Evolutionary conservation across 2,797 vertebrate genomes (phyloP).

Genomic region (Catamblyrhynchus diadema): DNA sequence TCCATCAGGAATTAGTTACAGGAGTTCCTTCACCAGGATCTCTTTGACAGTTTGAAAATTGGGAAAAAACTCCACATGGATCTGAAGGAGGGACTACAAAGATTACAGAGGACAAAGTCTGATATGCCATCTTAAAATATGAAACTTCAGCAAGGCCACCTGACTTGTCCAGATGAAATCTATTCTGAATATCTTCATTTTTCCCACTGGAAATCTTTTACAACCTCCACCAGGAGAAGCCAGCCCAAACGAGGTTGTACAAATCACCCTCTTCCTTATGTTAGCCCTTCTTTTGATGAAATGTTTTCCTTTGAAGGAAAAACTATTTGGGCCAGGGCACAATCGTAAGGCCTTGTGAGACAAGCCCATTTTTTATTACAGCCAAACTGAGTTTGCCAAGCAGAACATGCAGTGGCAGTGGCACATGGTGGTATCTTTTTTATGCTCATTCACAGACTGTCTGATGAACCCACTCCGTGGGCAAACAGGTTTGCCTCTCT

Average conservation of each 20-base stretch:
- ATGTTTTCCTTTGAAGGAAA: constrained; percentile 30
- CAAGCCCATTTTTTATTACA: background rate
- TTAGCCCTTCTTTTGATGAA: background rate
- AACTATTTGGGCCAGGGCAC: background rate
- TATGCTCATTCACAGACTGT: background rate
- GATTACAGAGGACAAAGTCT: background rate
- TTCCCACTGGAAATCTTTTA: background rate
- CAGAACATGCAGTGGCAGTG: background rate
- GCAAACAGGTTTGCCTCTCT: background rate
- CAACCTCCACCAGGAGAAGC: background rate
- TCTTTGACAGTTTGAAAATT: background rate
- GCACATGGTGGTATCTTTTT: background rate
- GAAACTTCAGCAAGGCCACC: background rate
- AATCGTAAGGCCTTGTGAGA: background rate
- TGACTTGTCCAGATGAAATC: background rate
- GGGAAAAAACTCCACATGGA: background rate
- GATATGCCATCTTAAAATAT: background rate
- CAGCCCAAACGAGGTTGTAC: background rate
- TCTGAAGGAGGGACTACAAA: background rate
- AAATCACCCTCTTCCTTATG: background rate
- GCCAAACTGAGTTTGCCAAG: background rate
- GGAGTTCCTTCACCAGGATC: background rate
- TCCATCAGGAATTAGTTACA: background rate
- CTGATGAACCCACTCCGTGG: background rate
- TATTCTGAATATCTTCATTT: background rate